Conservation (phyloP, 2,113 vertebrate species). For the Dasyprocta punctata region DNA sequence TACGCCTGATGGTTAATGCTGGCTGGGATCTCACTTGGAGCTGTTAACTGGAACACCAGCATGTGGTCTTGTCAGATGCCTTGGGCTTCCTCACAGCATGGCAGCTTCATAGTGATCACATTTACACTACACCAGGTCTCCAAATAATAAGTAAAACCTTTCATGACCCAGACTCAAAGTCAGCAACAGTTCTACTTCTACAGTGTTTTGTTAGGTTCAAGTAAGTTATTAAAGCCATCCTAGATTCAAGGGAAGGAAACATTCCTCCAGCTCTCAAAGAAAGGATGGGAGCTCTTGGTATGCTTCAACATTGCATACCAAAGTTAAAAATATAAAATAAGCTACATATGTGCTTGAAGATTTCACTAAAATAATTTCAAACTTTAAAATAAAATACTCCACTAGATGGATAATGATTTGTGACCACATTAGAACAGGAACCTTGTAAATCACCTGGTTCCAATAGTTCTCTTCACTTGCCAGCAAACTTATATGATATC, state of each 20-base stretch:
- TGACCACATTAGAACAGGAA: neutral
- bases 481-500: accelerated
- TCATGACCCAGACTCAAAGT: neutral
- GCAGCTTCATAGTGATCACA: neutral
- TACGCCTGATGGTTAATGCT: neutral
- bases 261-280: neutral
- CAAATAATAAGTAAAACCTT: neutral
- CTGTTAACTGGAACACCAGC: neutral
- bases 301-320: neutral
- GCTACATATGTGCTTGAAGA: neutral
- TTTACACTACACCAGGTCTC: neutral
- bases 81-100: neutral
- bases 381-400: neutral
- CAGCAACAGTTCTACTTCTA: neutral
- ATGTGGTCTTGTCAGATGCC: neutral
- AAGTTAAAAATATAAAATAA: neutral
- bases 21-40: neutral
- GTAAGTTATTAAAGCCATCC: neutral
- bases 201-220: neutral
- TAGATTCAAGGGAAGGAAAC: neutral
- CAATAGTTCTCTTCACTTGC: neutral
- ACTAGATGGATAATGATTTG: neutral
- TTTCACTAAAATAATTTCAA: neutral
- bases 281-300: neutral
- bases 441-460: accelerated